phyloP scores from a whole-genome alignment of 2,113 vertebrate genomes.

The Lepisosteus osseus region DNA sequence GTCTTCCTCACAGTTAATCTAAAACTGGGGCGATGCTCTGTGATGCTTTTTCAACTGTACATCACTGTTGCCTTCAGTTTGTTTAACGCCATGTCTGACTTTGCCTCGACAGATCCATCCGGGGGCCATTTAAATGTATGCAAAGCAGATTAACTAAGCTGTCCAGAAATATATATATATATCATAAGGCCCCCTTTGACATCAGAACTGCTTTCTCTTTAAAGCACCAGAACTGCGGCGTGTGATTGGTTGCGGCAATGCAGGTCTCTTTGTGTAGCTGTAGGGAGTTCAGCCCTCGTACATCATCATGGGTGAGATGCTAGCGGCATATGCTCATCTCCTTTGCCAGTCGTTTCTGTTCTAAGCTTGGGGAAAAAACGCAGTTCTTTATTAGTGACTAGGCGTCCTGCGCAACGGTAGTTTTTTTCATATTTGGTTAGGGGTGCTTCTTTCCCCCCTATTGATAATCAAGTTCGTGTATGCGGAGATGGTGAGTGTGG shows the following conservation, averaged over 20 bases:
- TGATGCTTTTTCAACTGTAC: no score
- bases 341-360: slow-evolving; percentile 6
- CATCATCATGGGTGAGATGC: slow-evolving; percentile 16
- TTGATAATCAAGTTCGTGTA: slow-evolving; percentile 1
- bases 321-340: slow-evolving; percentile 39
- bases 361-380: background rate
- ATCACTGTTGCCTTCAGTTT: no score
- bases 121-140: no score
- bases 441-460: background rate
- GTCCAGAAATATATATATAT: background rate
- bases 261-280: slow-evolving; percentile 37
- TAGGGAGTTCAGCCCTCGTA: slow-evolving; percentile 23
- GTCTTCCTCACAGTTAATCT: no score
- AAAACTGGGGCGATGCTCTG: no score
- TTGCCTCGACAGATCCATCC: no score
- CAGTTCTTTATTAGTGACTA: background rate
- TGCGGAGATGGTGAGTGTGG: slow-evolving; percentile 27
- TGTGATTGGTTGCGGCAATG: slow-evolving; percentile 53
- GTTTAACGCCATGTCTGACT: no score
- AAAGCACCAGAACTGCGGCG: slow-evolving; percentile 13
- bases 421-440: background rate
- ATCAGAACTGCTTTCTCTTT: slow-evolving; percentile 28
- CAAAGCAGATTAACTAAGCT: background rate
- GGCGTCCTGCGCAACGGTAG: no score
- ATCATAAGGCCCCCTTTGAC: background rate